Evolutionary conservation across 2,888 invertebrate species (phyloP).

Genomic region (Xanthorhoe spadicearia): DNA sequence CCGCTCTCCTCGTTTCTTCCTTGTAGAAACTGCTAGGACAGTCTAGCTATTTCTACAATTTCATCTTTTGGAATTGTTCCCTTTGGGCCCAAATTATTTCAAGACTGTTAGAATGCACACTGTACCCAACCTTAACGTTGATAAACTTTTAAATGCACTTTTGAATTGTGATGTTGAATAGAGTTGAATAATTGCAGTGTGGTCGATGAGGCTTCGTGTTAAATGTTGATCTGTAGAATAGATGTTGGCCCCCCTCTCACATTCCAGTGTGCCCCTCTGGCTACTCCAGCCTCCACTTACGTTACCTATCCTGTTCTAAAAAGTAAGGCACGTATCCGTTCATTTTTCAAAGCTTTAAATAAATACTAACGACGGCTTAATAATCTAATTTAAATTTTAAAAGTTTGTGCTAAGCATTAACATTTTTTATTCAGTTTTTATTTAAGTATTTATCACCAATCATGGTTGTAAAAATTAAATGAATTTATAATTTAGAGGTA

Average conservation of each 20-base stretch:
- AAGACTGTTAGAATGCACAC: constrained; percentile 3
- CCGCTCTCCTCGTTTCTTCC: not conserved
- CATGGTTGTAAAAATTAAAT: constrained; percentile 8
- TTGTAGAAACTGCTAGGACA: too few species aligned
- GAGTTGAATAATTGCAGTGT: not conserved
- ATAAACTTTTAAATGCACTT: constrained; percentile 1
- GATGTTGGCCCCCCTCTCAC: not conserved
- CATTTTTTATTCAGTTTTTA: constrained; percentile 4
- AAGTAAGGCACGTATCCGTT: not conserved
- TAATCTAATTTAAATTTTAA: not conserved
- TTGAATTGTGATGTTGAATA: not conserved
- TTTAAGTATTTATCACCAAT: constrained; percentile 3
- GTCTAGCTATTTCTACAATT: not conserved
- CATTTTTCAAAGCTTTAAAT: constrained; percentile 3
- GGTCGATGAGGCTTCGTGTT: not conserved
- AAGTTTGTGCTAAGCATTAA: constrained; percentile 4
- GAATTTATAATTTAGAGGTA: constrained; percentile 3
- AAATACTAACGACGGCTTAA: not conserved
- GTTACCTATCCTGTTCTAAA: not conserved
- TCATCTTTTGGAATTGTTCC: not conserved
- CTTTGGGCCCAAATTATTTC: constrained; percentile 1
- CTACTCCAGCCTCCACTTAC: not conserved
- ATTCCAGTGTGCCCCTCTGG: not conserved
- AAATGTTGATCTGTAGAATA: not conserved
- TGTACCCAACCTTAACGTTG: not conserved